phyloP scores from a whole-genome alignment of 1,140 invertebrate species.

The Andrena cerasifolii region DNA sequence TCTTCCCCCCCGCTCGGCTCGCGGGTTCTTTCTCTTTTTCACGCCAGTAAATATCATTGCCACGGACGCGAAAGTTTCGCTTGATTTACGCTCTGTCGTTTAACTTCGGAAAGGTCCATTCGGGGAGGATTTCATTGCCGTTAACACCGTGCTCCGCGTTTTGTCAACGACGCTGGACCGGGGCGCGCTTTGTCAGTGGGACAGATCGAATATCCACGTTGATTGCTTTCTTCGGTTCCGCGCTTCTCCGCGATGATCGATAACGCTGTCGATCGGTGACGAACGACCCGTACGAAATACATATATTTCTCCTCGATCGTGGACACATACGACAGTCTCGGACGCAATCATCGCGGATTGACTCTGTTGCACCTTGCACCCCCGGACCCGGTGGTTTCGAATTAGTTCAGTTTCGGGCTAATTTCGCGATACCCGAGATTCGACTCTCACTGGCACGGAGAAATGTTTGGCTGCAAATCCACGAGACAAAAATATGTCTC shows the following conservation, averaged over 20 bases:
- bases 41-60: constrained; percentile 14
- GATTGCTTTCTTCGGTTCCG: constrained; percentile 60
- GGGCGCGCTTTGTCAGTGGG: constrained; percentile 41
- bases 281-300: constrained; percentile 44
- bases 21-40: neutral
- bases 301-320: constrained; percentile 4
- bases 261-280: constrained; percentile 60
- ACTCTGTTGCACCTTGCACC: neutral
- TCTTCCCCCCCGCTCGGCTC: neutral
- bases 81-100: constrained; percentile 38
- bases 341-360: neutral
- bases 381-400: neutral
- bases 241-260: constrained; percentile 53
- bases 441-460: neutral
- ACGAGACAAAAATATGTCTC: too few relatives aligned
- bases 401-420: neutral
- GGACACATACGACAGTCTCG: neutral
- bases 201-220: constrained; percentile 59
- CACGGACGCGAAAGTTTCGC: neutral
- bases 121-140: constrained; percentile 53
- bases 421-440: constrained; percentile 2
- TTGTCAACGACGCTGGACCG: constrained; percentile 41
- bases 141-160: constrained; percentile 55
- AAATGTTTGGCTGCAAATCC: too few relatives aligned
- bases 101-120: constrained; percentile 43